Percentiles rank a stretch among this genome's conserved stretches.
Conservation (phyloP, 2,888 invertebrate genomes). For the Rhodophaea formosa region DNA sequence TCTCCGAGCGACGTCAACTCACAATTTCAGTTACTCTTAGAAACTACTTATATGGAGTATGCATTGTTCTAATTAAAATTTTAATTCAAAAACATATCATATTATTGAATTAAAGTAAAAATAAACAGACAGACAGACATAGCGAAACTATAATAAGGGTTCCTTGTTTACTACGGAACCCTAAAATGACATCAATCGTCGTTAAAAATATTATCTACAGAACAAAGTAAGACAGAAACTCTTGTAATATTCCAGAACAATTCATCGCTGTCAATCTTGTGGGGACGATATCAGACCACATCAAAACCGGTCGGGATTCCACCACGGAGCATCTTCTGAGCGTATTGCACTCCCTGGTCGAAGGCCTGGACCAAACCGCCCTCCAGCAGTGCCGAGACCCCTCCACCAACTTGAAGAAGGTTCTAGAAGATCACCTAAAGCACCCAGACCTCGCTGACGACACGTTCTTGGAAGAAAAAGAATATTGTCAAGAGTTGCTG, state of each 20-base stretch:
- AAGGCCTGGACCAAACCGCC: slow-evolving; percentile 36
- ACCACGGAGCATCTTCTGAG: slow-evolving; percentile 59
- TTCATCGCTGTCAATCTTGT: slow-evolving; percentile 54
- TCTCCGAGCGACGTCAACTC: no score
- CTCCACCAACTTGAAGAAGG: slow-evolving; percentile 37
- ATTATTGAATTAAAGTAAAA: no score
- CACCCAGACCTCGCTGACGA: slow-evolving; percentile 46
- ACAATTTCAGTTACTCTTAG: no score
- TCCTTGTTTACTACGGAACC: no score
- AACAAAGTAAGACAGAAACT: no score
- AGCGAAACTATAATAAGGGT: no score
- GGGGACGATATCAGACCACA: slow-evolving; percentile 38
- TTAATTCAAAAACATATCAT: no score
- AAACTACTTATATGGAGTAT: no score
- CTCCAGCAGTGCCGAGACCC: slow-evolving; percentile 48
- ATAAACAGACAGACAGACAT: no score
- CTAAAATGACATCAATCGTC: no score
- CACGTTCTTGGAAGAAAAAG: slow-evolving; percentile 54
- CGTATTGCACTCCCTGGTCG: slow-evolving; percentile 45
- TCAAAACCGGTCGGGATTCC: slow-evolving; percentile 44
- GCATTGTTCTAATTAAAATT: no score
- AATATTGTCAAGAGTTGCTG: slow-evolving; percentile 48
- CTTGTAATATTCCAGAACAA: slow-evolving; percentile 52
- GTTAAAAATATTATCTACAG: no score
- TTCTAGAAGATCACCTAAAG: slow-evolving; percentile 44